A percentile compares a stretch with the other conserved stretches of the same genome.
These are phyloP conservation scores for Orchesellides sinensis DNA, from an alignment of 2,888 invertebrate genomes.

Conservation along the genomic window DNA sequence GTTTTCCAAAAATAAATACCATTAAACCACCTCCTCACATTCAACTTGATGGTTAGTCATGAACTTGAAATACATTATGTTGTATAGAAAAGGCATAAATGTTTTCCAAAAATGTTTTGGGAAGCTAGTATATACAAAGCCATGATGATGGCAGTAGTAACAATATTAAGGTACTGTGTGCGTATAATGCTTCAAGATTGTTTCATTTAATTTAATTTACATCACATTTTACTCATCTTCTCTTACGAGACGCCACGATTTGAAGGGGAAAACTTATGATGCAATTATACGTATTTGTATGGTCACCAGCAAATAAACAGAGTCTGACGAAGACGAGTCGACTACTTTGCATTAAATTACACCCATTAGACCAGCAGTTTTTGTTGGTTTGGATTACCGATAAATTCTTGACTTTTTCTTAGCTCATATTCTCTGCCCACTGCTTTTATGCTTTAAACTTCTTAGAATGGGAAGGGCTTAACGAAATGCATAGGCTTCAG, in stretches of 20 bases:
- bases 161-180: conserved; percentile 18
- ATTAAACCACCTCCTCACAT: conserved; percentile 46
- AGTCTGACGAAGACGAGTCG: conserved; percentile 6
- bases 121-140: too few relatives aligned
- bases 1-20: too few relatives aligned
- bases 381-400: conserved; percentile 60
- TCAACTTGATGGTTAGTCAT: neutral
- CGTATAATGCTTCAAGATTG: conserved; percentile 37
- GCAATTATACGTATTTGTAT: conserved; percentile 52
- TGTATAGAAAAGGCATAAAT: too few relatives aligned
- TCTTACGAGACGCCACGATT: conserved; percentile 54
- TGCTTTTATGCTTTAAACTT: conserved; percentile 31
- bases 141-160: neutral
- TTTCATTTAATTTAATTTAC: conserved; percentile 62
- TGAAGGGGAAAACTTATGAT: conserved; percentile 48
- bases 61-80: conserved; percentile 7
- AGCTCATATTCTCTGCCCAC: conserved; percentile 46
- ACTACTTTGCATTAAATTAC: conserved; percentile 61
- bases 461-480: conserved; percentile 13
- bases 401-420: conserved; percentile 42
- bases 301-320: conserved; percentile 30
- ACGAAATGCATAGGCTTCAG: conserved; percentile 2
- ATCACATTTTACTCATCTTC: conserved; percentile 46
- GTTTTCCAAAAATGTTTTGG: too few relatives aligned
- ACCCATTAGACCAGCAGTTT: conserved; percentile 57